Conservation (phyloP, 2,113 vertebrate species). For the Gobio gobio region DNA sequence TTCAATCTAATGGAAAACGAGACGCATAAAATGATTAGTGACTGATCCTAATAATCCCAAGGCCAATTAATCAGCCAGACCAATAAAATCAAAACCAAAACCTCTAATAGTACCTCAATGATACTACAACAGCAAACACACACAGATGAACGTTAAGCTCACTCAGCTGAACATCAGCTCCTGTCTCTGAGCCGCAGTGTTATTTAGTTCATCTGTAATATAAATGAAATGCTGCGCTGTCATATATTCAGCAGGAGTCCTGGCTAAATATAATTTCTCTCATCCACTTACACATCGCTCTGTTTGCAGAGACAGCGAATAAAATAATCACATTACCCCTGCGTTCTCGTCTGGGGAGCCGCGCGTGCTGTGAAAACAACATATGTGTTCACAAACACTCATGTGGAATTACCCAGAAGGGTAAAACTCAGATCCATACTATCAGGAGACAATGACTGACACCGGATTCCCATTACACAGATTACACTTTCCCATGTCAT, state of each 20-base stretch:
- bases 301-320: background rate
- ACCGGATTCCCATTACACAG: background rate
- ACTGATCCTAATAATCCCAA: no score
- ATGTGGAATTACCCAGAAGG: background rate
- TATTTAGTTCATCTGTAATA: background rate
- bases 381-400: background rate
- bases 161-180: background rate
- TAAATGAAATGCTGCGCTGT: background rate
- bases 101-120: no score
- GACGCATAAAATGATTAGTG: background rate
- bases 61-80: no score
- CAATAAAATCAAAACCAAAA: no score
- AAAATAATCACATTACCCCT: background rate
- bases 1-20: background rate
- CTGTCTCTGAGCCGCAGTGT: background rate
- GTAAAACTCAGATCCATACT: background rate
- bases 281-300: background rate
- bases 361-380: background rate
- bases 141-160: background rate
- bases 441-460: background rate
- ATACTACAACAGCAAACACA: no score
- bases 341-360: background rate
- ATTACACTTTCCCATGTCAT: background rate
- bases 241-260: slow-evolving; percentile 1
- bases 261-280: background rate